These are phyloP conservation scores for Oscarella lobularis DNA, from an alignment of 37 sponge, comb jelly and placozoan genomes.

Conservation along the genomic window DNA sequence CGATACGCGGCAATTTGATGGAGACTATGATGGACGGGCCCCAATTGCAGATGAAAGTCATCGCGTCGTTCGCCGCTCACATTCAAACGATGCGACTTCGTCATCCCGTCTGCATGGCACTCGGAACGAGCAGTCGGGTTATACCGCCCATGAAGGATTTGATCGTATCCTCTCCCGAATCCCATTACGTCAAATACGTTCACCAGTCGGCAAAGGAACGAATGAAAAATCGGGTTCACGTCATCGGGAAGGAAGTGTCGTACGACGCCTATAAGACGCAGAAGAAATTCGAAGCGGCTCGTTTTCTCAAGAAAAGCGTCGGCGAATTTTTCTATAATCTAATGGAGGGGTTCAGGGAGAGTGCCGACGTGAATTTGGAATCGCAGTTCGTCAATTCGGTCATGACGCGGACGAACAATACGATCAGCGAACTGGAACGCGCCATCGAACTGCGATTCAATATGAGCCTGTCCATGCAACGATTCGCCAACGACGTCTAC, in stretches of 20 bases:
- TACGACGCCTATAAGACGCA: background rate
- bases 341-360: background rate
- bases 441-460: background rate
- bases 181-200: background rate
- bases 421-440: background rate
- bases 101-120: no score
- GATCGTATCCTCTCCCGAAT: no score
- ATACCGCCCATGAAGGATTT: no score
- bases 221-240: background rate
- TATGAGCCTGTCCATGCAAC: background rate
- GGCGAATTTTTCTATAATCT: background rate
- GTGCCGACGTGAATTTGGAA: background rate
- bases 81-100: no score
- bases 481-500: background rate
- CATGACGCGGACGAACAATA: background rate
- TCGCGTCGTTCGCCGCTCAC: no score
- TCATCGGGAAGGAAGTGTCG: background rate
- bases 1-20: no score
- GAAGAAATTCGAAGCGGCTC: background rate
- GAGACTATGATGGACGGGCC: no score
- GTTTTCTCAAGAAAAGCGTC: background rate
- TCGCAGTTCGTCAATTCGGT: background rate
- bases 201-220: background rate
- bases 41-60: no score
- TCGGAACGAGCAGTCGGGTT: no score